Conservation (phyloP, 2,888 invertebrate species). For the Seladonia tumulorum region DNA sequence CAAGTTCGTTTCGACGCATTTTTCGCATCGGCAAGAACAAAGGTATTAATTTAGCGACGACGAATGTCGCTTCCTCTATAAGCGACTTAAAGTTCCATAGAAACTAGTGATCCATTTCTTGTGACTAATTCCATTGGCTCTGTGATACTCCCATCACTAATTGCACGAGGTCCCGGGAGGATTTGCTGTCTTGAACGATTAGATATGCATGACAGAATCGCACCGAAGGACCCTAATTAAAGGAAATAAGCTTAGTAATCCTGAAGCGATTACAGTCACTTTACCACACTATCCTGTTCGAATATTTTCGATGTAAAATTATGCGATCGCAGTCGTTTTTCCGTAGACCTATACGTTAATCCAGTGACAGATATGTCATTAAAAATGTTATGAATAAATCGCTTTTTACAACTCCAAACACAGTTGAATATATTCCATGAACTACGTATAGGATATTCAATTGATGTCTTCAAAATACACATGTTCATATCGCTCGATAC, state of each 20-base stretch:
- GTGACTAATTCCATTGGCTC: not conserved
- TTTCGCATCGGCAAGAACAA: too few species aligned
- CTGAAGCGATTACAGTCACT: not conserved
- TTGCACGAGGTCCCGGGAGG: slow-evolving; percentile 10
- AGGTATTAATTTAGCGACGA: not conserved
- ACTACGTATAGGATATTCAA: too few species aligned
- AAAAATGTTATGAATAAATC: not conserved
- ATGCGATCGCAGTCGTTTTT: not conserved
- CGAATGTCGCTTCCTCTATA: not conserved
- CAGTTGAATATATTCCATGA: too few species aligned
- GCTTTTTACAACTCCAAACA: not conserved
- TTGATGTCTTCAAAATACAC: too few species aligned
- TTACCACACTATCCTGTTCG: not conserved
- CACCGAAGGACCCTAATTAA: slow-evolving; percentile 8
- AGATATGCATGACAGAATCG: not conserved
- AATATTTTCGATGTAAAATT: not conserved
- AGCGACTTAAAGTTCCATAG: not conserved
- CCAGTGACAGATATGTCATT: not conserved
- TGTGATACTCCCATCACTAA: not conserved
- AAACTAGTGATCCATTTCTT: not conserved
- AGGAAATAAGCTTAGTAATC: slow-evolving; percentile 17
- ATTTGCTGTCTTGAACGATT: slow-evolving; percentile 14
- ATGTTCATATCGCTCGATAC: too few species aligned
- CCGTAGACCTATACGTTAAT: not conserved
- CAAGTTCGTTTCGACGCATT: too few species aligned